Evolutionary conservation across 2,888 invertebrate genomes (phyloP), one percentile per base, ranked within the genome.

Genomic region (Cactoblastis cactorum): DNA sequence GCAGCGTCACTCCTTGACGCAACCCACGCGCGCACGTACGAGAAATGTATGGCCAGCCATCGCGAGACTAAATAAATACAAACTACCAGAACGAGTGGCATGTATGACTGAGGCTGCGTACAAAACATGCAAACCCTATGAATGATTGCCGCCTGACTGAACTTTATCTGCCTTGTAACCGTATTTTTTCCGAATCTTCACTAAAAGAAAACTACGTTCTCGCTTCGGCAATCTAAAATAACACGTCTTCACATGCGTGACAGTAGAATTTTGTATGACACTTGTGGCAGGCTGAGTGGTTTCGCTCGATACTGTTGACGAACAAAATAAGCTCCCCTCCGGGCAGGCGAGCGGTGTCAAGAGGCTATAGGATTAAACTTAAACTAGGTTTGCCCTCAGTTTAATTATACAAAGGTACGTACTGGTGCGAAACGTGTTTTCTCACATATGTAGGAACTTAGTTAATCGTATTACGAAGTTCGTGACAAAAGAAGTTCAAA

Each of bases 281-380:
- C 71, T 73, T 74, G 74, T 71, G 59, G 69, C 72, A 65, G 71
- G 67, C 74, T 74, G 77, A 77, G 71, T 71, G 72, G 74, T 80
- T 80, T 82, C 79, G 77, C 78, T 87, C 85, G 83, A 87, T 82
- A 86, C 84, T 83, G 85, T 86, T 85, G 85, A 84, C 84, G 83
- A 83, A 87, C 85, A 84, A 85, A 87, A 89, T 88, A 88, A 86
- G 81, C 85, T 84, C 79, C 83, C 83, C 82, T 75, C 67, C 61
- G 73, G 69, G 77, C 70, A 77, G 76, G 77, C 79, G 83, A 77
- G 83, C 75, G 83, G 84, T 85, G 87, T 89, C 88, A 89, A 88
- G 87, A 87, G 86, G 88, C 85, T 86, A 85, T 83, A 85, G 85
- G 87, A 89, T 88, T 88, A 86, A 87, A 88, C 87, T 87, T 83